phyloP scores from a whole-genome alignment of 1,140 invertebrate species.

The Sitobion miscanthi region DNA sequence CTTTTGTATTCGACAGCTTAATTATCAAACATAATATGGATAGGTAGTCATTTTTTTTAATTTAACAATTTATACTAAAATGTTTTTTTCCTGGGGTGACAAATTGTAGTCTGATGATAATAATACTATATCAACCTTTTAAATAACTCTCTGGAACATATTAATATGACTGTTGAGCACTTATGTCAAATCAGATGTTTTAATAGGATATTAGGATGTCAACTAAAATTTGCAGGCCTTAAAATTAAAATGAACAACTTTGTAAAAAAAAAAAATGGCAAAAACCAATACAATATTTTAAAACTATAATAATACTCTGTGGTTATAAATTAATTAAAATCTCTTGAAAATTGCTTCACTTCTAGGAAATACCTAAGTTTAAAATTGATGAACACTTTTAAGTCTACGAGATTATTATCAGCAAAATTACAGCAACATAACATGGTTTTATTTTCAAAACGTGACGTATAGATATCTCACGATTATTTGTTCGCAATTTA shows the following conservation, averaged over 20 bases:
- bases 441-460: not conserved
- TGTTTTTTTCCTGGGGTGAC: no score
- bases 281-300: not conserved
- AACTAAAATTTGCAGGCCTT: not conserved
- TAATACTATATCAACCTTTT: not conserved
- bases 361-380: not conserved
- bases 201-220: not conserved
- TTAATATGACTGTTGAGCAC: not conserved
- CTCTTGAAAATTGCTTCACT: not conserved
- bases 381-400: not conserved
- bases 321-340: not conserved
- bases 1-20: not conserved
- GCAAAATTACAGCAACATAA: not conserved
- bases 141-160: not conserved
- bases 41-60: not conserved
- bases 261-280: not conserved
- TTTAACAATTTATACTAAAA: not conserved
- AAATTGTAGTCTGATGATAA: not conserved
- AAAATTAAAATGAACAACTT: not conserved
- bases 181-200: not conserved
- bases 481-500: not conserved
- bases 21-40: not conserved
- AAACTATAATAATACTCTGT: not conserved
- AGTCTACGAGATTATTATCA: not conserved
- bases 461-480: not conserved